These are phyloP conservation scores for Gopherus flavomarginatus DNA, from an alignment of 2,113 vertebrate genomes.

Conservation along the genomic window DNA sequence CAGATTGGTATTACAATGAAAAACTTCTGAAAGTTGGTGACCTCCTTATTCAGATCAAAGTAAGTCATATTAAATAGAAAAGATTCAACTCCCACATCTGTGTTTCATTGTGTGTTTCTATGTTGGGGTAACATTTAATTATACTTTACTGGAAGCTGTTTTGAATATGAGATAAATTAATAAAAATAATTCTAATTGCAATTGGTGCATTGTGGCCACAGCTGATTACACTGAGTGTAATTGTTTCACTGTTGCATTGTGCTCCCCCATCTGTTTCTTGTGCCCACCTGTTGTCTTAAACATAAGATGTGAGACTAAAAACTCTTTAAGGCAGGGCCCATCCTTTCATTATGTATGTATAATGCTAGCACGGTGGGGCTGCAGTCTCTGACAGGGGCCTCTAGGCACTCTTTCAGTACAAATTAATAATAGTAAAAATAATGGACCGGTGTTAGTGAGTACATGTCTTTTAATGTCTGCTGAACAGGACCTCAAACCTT, in stretches of 20 bases:
- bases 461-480: not conserved
- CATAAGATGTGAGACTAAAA: no score
- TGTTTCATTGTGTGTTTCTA: constrained; percentile 25
- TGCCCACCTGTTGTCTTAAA: not conserved
- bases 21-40: constrained; percentile 89
- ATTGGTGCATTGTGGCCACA: not conserved
- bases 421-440: not conserved
- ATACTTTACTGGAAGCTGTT: constrained; percentile 28
- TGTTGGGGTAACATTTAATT: constrained; percentile 32
- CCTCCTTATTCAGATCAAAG: constrained; percentile 87
- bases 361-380: not conserved
- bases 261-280: not conserved
- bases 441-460: not conserved
- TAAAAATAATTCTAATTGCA: not conserved
- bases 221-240: not conserved
- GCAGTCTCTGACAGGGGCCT: not conserved
- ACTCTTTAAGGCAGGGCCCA: not conserved
- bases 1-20: constrained; percentile 85
- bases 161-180: constrained; percentile 17
- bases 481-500: not conserved
- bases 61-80: constrained; percentile 69
- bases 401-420: not conserved
- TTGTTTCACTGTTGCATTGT: not conserved
- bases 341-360: not conserved
- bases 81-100: not conserved